Evolutionary conservation across 1,140 invertebrate genomes (phyloP).

Genomic region (Probaryconus sp.): DNA sequence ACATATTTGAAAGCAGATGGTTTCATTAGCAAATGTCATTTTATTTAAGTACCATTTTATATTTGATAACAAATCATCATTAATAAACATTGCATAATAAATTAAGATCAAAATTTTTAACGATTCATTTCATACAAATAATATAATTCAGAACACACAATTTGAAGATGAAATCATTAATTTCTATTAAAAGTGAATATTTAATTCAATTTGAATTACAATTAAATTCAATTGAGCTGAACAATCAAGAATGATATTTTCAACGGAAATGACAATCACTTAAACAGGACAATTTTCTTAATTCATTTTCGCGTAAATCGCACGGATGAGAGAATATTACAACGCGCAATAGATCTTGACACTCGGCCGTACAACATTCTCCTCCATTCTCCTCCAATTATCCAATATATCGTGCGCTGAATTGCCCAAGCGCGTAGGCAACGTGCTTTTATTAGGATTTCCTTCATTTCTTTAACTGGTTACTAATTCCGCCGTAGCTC

Average conservation of each 20-base stretch:
- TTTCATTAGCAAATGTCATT: no score
- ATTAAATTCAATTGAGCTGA: no score
- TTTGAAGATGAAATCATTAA: no score
- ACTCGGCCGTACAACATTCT: constrained; percentile 42
- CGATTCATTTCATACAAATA: no score
- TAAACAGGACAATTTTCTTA: constrained; percentile 6
- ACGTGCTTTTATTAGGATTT: constrained; percentile 67
- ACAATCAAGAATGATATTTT: no score
- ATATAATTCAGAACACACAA: no score
- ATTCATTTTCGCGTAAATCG: constrained; percentile 29
- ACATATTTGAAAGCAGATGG: not conserved
- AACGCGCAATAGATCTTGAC: constrained; percentile 48
- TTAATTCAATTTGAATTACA: no score
- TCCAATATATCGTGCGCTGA: constrained; percentile 61
- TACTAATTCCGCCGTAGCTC: constrained; percentile 57
- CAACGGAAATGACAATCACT: no score
- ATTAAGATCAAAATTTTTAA: no score
- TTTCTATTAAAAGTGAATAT: no score
- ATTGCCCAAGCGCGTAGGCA: constrained; percentile 55
- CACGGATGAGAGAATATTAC: constrained; percentile 11
- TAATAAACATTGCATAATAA: not conserved
- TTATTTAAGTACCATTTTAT: not conserved
- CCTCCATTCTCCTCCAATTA: constrained; percentile 61
- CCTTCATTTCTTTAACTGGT: constrained; percentile 65
- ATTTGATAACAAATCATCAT: not conserved